Percentiles rank a stretch among this genome's conserved stretches.
Conservation (phyloP, 1,140 invertebrate species). For the Papilio polyxenes region DNA sequence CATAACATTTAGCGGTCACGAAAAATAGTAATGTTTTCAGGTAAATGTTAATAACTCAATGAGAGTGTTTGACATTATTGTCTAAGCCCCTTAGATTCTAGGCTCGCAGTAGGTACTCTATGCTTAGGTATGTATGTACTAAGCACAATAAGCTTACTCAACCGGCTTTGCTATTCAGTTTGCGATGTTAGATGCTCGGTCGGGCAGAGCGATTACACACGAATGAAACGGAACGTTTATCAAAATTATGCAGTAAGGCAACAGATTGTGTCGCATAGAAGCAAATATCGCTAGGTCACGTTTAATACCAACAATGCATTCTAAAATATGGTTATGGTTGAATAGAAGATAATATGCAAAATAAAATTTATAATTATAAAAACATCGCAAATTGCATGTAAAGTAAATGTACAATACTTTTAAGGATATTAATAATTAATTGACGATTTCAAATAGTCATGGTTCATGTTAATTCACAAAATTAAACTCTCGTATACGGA, state of each 20-base stretch:
- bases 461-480: not conserved
- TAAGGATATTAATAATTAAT: too few species aligned
- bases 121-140: conserved; percentile 34
- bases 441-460: not conserved
- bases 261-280: not conserved
- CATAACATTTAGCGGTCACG: too few species aligned
- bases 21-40: too few species aligned
- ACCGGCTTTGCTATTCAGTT: conserved; percentile 60
- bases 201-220: conserved; percentile 57
- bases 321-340: too few species aligned
- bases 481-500: not conserved
- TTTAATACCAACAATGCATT: too few species aligned
- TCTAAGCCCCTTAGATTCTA: not conserved
- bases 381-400: too few species aligned
- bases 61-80: not conserved
- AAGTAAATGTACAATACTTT: too few species aligned
- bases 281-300: not conserved
- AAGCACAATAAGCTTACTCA: conserved; percentile 54
- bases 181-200: conserved; percentile 55
- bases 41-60: too few species aligned
- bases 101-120: conserved; percentile 17
- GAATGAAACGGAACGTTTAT: conserved; percentile 51
- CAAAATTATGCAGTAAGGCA: conserved; percentile 43
- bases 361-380: too few species aligned
- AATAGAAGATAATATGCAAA: too few species aligned